Percentiles rank a stretch among this genome's conserved stretches.
phyloP scores from a whole-genome alignment of 2,113 vertebrate genomes.

The Apaloderma vittatum region DNA sequence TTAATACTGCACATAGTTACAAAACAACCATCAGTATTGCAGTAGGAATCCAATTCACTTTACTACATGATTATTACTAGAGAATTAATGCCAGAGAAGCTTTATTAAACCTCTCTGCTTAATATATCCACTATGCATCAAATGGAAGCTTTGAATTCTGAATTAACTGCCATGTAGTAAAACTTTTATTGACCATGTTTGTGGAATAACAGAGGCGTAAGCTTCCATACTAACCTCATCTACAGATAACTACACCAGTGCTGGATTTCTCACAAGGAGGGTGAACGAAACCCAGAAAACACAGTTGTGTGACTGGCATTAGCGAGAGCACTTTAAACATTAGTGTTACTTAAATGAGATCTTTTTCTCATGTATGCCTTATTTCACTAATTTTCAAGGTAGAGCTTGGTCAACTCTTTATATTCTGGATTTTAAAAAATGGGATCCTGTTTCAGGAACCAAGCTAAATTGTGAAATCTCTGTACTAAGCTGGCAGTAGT shows the following conservation, averaged over 20 bases:
- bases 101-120: constrained; percentile 15
- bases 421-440: not conserved
- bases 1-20: not conserved
- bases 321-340: not conserved
- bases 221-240: not conserved
- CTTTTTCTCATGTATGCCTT: not conserved
- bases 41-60: not conserved
- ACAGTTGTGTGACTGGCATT: not conserved
- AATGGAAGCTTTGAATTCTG: not conserved
- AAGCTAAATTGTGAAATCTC: not conserved
- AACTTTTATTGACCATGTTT: not conserved
- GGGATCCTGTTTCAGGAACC: not conserved
- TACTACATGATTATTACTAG: not conserved
- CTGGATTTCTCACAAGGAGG: not conserved
- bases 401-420: not conserved
- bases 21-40: not conserved
- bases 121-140: not conserved
- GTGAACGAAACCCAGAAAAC: not conserved
- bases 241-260: not conserved
- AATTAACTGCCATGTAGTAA: not conserved
- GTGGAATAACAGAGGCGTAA: not conserved
- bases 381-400: not conserved
- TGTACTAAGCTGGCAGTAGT: not conserved
- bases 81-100: not conserved
- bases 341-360: not conserved